Evolutionary conservation across 2,113 vertebrate species (phyloP), one percentile per base, ranked within the genome.

Genomic region (Lates calcarifer): DNA sequence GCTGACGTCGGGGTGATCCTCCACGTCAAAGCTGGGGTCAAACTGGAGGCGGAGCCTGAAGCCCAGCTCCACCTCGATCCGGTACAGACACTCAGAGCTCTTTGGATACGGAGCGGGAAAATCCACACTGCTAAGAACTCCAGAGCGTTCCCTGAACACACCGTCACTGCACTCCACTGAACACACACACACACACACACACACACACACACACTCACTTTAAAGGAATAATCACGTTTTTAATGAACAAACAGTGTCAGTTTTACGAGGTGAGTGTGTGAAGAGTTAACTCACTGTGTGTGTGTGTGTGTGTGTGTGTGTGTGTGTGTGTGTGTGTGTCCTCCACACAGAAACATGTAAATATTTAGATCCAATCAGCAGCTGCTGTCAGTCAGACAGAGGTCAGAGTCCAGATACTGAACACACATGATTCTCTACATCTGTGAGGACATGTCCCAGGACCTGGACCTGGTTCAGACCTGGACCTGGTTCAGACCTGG

Each of bases 81-180:
- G 93, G 87, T 98, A 98, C 3, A 90, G 82, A 64, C 98, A 99
- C 65, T 98, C 96, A 0, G 97, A 98, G 78, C 97, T 98, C 87
- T 98, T 99, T 8, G 98, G 98, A 64, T 99, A 99, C 0, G 98
- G 90, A 68, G 93, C 94, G 1, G 98, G 98, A 69, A 96, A 99
- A 84, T 99, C 96, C 0, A 95, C 88, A 0, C 97, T 99, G 90
- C 94, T 91, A 70, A 99, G 87, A 31, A 95, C 77, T 0, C 98
- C 98, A 0, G 91, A 96, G 26, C 95, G 95, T 90, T 98, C 96
- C 35, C 93, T 96, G 89, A 96, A 99, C 79, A 97, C 94, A 79
- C 93, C 96, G 56, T 95, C 95, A 7, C 96, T 97, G 94, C 98
- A 99, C 77, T 98, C 96, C 94, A 99, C 98, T 99, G 94, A 45